Percentiles rank a stretch among this genome's conserved stretches.
These are phyloP conservation scores for Diceros bicornis DNA, from an alignment of 2,797 vertebrate species.

Conservation along the genomic window DNA sequence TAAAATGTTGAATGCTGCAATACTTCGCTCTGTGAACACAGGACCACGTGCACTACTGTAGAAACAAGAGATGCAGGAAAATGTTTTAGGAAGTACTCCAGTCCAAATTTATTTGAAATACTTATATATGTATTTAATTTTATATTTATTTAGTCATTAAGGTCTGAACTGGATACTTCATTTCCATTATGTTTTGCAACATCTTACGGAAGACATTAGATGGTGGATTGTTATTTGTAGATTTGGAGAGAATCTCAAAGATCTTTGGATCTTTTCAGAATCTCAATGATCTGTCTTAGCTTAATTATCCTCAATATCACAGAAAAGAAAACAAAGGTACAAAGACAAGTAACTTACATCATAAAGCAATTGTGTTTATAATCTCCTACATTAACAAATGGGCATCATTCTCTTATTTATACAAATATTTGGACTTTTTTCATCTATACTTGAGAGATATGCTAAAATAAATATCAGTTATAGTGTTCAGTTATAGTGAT, in stretches of 20 bases:
- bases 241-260: constrained; percentile 33
- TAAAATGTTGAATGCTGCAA: not conserved
- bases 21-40: not conserved
- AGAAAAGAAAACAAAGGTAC: constrained; percentile 36
- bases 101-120: not conserved
- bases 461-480: constrained; percentile 7
- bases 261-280: constrained; percentile 19
- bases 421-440: not conserved
- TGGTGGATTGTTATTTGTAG: not conserved
- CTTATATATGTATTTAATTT: not conserved
- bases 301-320: not conserved
- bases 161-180: not conserved
- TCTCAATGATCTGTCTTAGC: not conserved
- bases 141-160: not conserved
- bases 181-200: not conserved
- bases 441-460: not conserved
- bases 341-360: constrained; percentile 41
- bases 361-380: not conserved
- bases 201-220: not conserved
- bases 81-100: not conserved
- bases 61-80: not conserved
- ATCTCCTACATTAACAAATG: constrained; percentile 21
- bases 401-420: not conserved
- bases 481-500: not conserved
- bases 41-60: not conserved